Evolutionary conservation across 1,140 invertebrate genomes (phyloP), one percentile per base, ranked within the genome.

Genomic region (Drosophila triauraria): DNA sequence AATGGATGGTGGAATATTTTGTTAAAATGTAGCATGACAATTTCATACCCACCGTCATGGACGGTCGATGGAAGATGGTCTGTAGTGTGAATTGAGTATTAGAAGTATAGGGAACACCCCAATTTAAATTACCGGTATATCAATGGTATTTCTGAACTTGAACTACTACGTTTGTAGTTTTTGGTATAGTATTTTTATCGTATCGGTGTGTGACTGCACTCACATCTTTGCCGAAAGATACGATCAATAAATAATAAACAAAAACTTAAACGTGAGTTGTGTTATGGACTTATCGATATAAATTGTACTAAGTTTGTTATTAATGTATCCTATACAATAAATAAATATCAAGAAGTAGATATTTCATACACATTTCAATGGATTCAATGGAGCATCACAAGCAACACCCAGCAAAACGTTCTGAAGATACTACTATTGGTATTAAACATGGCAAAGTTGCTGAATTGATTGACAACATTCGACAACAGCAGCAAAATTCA

Each of bases 381-480:
- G 70, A 75, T n/a, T 75, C 57, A 4, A 30, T 75, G 20, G 58
- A 74, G 17, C 20, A 75, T 20, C 58, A 56, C 43, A 35, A 40
- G 10, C 38, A 40, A 8, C n/a, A 32, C 7, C 20, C n/a, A 23
- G 47, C 32, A 15, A 53, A 53, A 13, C 42, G 17, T 9, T 57
- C 57, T 15, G 10, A 62, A 12, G 53, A 40, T 23, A 23, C 32
- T 57, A 44, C 50, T 56, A 42, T 38, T 77, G 50, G 47, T 20
- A 50, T 61, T 12, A 44, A 51, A 43, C 67, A 72, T 9, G 83
- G 78, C 10, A 85, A 65, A 25, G 81, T 84, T 7, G 67, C 82
- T 4, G 72, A 80, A 46, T 38, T 85, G 23, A 75, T 85, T 4
- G 74, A 44, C 12, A 82, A 78, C 20, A 42, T 85, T 17, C 78